Evolutionary conservation across 2,797 vertebrate species (phyloP).

Genomic region (Acridotheres tristis): DNA sequence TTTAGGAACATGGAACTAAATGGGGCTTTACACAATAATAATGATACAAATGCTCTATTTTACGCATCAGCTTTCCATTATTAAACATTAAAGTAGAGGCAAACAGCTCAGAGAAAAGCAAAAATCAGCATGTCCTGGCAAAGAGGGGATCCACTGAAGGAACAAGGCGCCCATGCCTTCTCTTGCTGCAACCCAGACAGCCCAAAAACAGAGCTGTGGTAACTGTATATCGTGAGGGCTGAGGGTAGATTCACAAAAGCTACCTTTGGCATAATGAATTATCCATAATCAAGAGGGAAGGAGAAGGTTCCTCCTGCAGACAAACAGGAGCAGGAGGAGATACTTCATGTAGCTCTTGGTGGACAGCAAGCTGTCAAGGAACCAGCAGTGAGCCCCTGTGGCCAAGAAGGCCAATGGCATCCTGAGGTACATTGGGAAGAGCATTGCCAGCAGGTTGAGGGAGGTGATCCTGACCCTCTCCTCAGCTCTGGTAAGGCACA

Average conservation of each 20-base stretch:
- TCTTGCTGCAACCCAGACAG: neutral
- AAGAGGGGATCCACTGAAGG: neutral
- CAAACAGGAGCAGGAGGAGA: neutral
- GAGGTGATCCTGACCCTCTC: neutral
- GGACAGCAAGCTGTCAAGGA: neutral
- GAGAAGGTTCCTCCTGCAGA: neutral
- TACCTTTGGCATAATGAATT: neutral
- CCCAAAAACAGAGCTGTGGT: accelerated
- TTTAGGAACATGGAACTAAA: neutral
- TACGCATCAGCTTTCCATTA: neutral
- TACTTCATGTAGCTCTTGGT: neutral
- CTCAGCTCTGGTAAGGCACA: neutral
- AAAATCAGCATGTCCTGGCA: neutral
- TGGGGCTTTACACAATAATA: neutral
- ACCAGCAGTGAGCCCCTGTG: neutral
- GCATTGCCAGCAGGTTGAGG: no score
- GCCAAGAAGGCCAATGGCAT: neutral
- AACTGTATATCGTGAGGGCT: neutral
- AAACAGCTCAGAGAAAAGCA: neutral
- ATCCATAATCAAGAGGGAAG: neutral
- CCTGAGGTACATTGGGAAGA: neutral
- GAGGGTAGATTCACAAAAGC: neutral
- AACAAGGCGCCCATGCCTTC: neutral
- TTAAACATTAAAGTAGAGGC: neutral
- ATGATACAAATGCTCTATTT: neutral